Evolutionary conservation across 2,797 vertebrate species (phyloP).

Genomic region (Tragelaphus eurycerus): DNA sequence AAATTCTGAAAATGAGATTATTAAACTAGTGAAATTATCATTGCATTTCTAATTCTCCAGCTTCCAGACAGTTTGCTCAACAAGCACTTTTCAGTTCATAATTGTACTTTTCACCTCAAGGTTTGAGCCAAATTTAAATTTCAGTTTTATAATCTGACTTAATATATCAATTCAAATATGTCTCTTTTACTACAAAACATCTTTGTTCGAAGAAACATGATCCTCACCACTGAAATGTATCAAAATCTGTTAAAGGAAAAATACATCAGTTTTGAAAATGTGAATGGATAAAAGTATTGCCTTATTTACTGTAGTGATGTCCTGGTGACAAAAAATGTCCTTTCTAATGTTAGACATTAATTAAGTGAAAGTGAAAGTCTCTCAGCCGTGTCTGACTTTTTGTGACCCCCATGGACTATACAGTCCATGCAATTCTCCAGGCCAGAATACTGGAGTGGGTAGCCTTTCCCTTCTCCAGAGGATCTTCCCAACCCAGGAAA

Average conservation of each 20-base stretch:
- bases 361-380: background rate
- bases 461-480: background rate
- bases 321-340: background rate
- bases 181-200: constrained; percentile 49
- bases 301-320: background rate
- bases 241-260: constrained; percentile 14
- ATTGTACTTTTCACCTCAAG: constrained; percentile 54
- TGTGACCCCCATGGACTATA: background rate
- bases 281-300: background rate
- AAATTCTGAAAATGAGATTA: constrained; percentile 74
- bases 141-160: constrained; percentile 47
- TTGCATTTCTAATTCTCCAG: constrained; percentile 70
- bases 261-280: constrained; percentile 6
- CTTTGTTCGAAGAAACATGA: constrained; percentile 45
- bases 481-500: background rate
- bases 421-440: background rate
- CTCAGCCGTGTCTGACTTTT: background rate
- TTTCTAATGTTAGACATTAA: background rate
- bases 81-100: constrained; percentile 67
- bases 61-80: constrained; percentile 59
- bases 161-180: constrained; percentile 31
- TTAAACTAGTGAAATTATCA: constrained; percentile 76
- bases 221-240: constrained; percentile 23
- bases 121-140: constrained; percentile 61
- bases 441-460: background rate